Evolutionary conservation across 1,140 invertebrate genomes (phyloP), one percentile per base, ranked within the genome.

Genomic region (Diuraphis noxia): DNA sequence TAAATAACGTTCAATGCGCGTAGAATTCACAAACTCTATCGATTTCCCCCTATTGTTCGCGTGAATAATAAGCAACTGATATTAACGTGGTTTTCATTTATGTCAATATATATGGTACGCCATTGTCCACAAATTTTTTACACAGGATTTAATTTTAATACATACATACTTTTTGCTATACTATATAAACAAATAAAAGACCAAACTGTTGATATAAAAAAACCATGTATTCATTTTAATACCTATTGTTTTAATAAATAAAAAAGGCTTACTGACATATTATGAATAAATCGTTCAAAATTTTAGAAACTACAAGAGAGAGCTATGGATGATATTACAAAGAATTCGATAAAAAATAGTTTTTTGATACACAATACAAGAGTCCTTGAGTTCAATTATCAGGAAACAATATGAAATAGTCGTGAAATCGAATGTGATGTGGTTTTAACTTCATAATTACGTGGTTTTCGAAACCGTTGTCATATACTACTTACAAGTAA

Each of bases 391-490:
- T 41, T 21, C 38, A 89, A 77, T 88, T 89, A 89, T 77, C 30
- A 38, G n/a, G 63, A 77, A 89, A 77, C 52, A 77, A 72, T 77
- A 89, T 77, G 19, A 77, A 43, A 89, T 19, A 77, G 40, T 77
- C 40, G 88, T 72, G 88, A 89, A 89, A 89, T 89, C 56, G 40
- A 89, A 9, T 77, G n/a, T 36, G 38, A 77, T 89, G 88, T 89
- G 52, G 88, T 89, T 89, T 77, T 21, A 89, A 77, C 88, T 72
- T 89, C 88, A 77, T 89, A 89, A 89, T 89, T 89, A 77, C 56
- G 88, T 41, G 88, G 88, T 89, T 89, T 89, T 89, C 30, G 40
- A 89, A 88, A 88, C 25, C 56, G n/a, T 89, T 79, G 63, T 90
- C 41, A 79, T 46, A 90, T 79, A 46, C 34, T 38, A 90, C 40